Base-by-base conservation (phyloP, 92 coral and sea anemone species). In the Virgularia gustaviana region DNA sequence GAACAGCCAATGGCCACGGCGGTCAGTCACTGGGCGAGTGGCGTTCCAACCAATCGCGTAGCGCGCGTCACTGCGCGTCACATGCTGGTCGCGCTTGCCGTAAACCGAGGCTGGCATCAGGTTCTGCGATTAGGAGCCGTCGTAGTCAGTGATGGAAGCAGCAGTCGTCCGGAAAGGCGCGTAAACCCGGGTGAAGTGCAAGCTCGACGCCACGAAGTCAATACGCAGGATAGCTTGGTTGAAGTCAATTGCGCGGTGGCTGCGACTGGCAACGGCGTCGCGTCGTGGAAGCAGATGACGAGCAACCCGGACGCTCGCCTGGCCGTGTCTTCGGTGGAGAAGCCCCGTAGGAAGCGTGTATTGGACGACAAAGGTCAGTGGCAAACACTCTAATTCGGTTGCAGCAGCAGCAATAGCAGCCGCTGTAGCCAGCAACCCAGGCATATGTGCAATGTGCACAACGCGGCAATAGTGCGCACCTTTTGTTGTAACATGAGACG, bases 331-430 rank as follows among this genome's bases (percentile, higher is more conserved):
- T 19, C 41, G 27, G 53, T 22, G 11, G 75, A 68, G 0, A 68
- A 68, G 51, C 75, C 75, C 19, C 75, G 75, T 9, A 53, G 75
- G 0, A 68, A 68, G 19, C 60, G 75, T 9, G 28, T 31, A 16
- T 22, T 68, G 22, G 75, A 68, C 20, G 60, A 68, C 45, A 68
- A 47, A 49, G 75, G 75, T 68, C 62, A 68, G 75, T 68, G 18
- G 9, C 41, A 1, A 49, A 15, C 8, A 12, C 19, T 16, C 22
- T 44, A 56, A 22, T 19, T 33, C 39, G 70, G 70, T 33, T 13
- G 31, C 72, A 41, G 18, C 72, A 65, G 9, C 0, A 63, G n/a
- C n/a, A n/a, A n/a, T n/a, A n/a, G n/a, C n/a, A n/a, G n/a, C n/a
- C n/a, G n/a, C n/a, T n/a, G n/a, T n/a, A n/a, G n/a, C n/a, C n/a